phyloP scores from a whole-genome alignment of 2,888 invertebrate species.

The Dynastes hyllus region DNA sequence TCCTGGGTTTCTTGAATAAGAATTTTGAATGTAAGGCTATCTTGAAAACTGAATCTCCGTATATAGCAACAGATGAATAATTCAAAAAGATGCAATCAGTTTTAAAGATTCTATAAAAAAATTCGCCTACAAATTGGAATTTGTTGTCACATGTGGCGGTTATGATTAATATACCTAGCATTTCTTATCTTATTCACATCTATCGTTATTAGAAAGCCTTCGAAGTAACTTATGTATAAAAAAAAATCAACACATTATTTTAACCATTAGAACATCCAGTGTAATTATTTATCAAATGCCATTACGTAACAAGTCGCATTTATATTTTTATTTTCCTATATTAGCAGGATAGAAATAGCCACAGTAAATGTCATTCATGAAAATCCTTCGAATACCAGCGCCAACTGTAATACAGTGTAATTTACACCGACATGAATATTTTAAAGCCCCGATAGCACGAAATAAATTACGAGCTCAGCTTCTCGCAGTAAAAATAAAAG shows the following conservation, averaged over 20 bases:
- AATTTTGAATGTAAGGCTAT: too few species aligned
- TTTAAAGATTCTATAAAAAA: too few species aligned
- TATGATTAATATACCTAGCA: too few species aligned
- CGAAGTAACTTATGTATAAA: too few species aligned
- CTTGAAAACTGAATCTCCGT: too few species aligned
- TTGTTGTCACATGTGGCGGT: too few species aligned
- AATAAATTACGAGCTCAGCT: constrained; percentile 20
- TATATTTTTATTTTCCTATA: constrained; percentile 5
- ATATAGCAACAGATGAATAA: too few species aligned
- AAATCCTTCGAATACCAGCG: constrained; percentile 42
- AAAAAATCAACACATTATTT: not conserved
- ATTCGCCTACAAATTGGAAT: too few species aligned
- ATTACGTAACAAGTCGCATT: constrained; percentile 10
- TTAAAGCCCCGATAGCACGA: constrained; percentile 26
- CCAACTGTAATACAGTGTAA: constrained; percentile 38
- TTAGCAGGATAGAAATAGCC: constrained; percentile 36
- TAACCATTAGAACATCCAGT: not conserved
- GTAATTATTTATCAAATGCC: constrained; percentile 5
- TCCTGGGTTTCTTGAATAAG: too few species aligned
- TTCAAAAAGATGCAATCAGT: too few species aligned
- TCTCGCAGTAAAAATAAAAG: constrained; percentile 9
- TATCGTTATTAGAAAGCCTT: too few species aligned
- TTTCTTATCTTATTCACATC: too few species aligned
- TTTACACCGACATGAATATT: constrained; percentile 39
- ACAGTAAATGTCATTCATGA: constrained; percentile 47